Conservation (phyloP, 2,113 vertebrate species). For the Paraplagusia blochii region DNA sequence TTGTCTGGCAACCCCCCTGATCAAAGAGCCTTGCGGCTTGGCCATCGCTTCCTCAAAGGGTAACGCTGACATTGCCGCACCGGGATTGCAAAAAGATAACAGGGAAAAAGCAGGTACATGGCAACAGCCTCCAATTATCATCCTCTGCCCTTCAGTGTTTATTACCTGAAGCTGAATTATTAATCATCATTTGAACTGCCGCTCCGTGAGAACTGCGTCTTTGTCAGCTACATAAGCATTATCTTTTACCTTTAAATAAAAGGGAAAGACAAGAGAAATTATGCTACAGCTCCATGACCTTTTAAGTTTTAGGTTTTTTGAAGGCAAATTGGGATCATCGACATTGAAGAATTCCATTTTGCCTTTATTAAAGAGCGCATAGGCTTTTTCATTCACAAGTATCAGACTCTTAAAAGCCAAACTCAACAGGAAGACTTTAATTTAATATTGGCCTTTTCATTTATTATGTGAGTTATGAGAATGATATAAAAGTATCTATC, state of each 20-base stretch:
- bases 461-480: too few species aligned
- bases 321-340: slow-evolving; percentile 39
- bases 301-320: slow-evolving; percentile 23
- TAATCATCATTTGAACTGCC: slow-evolving; percentile 42
- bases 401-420: too few species aligned
- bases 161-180: slow-evolving; percentile 48
- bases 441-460: too few species aligned
- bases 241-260: slow-evolving; percentile 22
- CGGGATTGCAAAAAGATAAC: slow-evolving; percentile 27
- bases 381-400: too few species aligned
- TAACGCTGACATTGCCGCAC: slow-evolving; percentile 2
- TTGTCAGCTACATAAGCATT: slow-evolving; percentile 15
- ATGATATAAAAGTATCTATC: too few species aligned
- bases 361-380: slow-evolving; percentile 20
- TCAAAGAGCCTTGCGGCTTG: slow-evolving; percentile 42
- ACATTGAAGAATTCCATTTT: slow-evolving; percentile 2
- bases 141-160: slow-evolving; percentile 22
- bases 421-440: too few species aligned
- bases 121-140: slow-evolving; percentile 38
- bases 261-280: slow-evolving; percentile 15
- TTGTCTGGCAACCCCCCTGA: slow-evolving; percentile 65
- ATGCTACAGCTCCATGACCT: slow-evolving; percentile 18
- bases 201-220: slow-evolving; percentile 10
- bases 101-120: slow-evolving; percentile 15
- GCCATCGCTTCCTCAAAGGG: slow-evolving; percentile 16